These are phyloP conservation scores for Apodemus sylvaticus DNA, from an alignment of 2,113 vertebrate genomes.

Conservation along the genomic window DNA sequence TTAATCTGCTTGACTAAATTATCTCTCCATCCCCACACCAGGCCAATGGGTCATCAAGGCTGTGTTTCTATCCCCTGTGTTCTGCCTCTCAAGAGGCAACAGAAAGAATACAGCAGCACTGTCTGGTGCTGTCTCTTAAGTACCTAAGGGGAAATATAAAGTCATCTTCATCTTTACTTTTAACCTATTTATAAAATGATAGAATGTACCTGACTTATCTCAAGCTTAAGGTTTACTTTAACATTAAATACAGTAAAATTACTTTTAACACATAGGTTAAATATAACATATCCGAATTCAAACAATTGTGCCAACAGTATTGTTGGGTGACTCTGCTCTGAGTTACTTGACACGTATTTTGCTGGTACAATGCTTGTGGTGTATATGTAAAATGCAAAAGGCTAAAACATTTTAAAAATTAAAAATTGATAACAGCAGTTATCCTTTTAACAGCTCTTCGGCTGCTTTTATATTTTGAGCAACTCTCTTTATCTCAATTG, in stretches of 20 bases:
- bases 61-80: background rate
- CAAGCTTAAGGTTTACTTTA: conserved; percentile 17
- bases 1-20: background rate
- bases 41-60: background rate
- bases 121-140: background rate
- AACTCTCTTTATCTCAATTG: conserved; percentile 67
- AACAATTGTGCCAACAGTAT: conserved; percentile 11
- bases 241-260: conserved; percentile 33
- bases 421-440: conserved; percentile 33
- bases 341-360: conserved; percentile 46
- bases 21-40: background rate
- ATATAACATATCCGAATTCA: background rate
- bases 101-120: background rate
- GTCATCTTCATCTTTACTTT: conserved; percentile 5
- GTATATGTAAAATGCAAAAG: background rate
- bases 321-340: background rate
- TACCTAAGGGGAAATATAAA: background rate
- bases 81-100: background rate
- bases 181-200: conserved; percentile 14
- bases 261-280: background rate
- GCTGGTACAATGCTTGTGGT: background rate
- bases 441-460: conserved; percentile 51
- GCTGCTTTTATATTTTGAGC: conserved; percentile 48
- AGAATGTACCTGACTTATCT: conserved; percentile 17
- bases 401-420: conserved; percentile 42